These are phyloP conservation scores for Nineta flava DNA, from an alignment of 2,888 invertebrate genomes.

Conservation along the genomic window DNA sequence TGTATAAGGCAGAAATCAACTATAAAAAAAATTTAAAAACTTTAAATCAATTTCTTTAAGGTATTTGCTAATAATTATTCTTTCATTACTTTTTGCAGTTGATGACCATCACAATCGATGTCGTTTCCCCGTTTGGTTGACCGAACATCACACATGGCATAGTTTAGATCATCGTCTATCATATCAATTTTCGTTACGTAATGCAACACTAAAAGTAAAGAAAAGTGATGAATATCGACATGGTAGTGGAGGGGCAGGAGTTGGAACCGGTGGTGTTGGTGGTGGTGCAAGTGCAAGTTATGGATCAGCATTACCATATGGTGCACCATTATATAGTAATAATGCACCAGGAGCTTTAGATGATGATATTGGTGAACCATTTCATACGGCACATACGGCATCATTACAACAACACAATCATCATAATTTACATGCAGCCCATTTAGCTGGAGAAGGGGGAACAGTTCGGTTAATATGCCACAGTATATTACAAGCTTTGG, in stretches of 20 bases:
- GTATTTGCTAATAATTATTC: no score
- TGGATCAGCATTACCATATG: slow-evolving; percentile 3
- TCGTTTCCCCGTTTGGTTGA: slow-evolving; percentile 65
- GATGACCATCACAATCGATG: slow-evolving; percentile 61
- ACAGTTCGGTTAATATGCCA: slow-evolving; percentile 47
- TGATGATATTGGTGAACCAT: slow-evolving; percentile 13
- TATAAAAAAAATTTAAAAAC: no score
- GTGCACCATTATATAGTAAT: background rate
- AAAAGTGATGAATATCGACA: background rate
- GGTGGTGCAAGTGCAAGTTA: no score
- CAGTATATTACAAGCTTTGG: slow-evolving; percentile 38
- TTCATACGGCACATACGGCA: slow-evolving; percentile 13
- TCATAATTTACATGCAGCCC: slow-evolving; percentile 1
- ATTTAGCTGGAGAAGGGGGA: slow-evolving; percentile 2
- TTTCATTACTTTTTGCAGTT: slow-evolving; percentile 33
- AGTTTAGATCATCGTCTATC: slow-evolving; percentile 55
- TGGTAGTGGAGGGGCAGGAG: background rate
- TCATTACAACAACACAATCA: slow-evolving; percentile 5
- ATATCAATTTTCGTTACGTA: slow-evolving; percentile 57
- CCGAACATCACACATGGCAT: slow-evolving; percentile 65
- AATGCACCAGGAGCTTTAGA: background rate
- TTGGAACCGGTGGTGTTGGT: background rate
- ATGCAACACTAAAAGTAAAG: slow-evolving; percentile 42
- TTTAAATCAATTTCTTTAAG: no score
- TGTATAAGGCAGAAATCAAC: no score